Evolutionary conservation across 2,888 invertebrate species (phyloP), one percentile per base, ranked within the genome.

Genomic region (Panopea generosa): DNA sequence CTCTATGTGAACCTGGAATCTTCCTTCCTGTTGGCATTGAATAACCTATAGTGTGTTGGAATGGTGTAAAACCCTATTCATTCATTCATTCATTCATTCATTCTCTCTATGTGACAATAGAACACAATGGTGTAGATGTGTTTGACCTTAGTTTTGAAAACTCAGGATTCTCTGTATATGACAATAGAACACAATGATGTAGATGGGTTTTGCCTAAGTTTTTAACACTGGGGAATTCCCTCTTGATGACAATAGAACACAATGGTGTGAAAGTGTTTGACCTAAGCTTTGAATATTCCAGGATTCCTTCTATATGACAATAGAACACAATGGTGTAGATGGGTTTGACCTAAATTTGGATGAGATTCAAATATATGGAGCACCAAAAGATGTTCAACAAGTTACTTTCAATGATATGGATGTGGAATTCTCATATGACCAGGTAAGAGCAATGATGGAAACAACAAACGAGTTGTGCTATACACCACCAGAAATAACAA

Each of bases 361-460:
- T 63, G 65, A 62, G 22, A 69, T 84, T 9, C 61, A 71, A 40
- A 69, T 84, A 0, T 74, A 62, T 63, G 82, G 82, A 16, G 84
- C 79, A 11, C 67, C 69, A 9, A 47, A 43, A 9, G 29, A 53
- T 3, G 69, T 82, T 6, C 38, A 57, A 2, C 50, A 29, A 11
- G 66, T 79, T 6, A 60, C 70, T n/a, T 61, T 33, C 18, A 67
- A 71, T 60, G 56, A 60, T 6, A 24, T 56, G 22, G 61, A 45
- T 26, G 27, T 16, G 4, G 24, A 20, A 24, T 45, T 60, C 6
- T 11, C n/a, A 1, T 66, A 57, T 29, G 45, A 47, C 38, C 18
- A 22, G 62, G 50, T 50, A 52, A 33, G 33, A 33, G 4, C 11
- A 33, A 7, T n/a, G n/a, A n/a, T n/a, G n/a, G n/a, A n/a, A n/a